Conservation (phyloP, 2,888 invertebrate genomes). For the Drosophila antonietae region DNA sequence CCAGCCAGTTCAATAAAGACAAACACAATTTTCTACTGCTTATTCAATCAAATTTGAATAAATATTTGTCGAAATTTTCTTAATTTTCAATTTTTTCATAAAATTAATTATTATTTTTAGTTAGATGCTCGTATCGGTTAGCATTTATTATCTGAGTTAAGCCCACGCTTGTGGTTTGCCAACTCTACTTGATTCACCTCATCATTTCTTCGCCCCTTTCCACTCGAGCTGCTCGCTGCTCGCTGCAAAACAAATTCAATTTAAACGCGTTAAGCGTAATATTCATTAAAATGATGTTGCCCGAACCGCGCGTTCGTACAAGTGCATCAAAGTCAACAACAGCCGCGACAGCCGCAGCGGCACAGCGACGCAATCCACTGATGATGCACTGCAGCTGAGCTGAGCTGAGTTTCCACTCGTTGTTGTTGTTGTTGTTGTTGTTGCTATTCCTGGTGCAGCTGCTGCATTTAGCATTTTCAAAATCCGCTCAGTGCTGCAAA, state of each 20-base stretch:
- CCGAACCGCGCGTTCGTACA: constrained; percentile 27
- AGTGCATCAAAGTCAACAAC: constrained; percentile 52
- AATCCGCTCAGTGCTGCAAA: constrained; percentile 77
- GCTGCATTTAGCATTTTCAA: constrained; percentile 57
- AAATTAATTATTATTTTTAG: too few species aligned
- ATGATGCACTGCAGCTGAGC: constrained; percentile 58
- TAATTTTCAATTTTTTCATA: too few species aligned
- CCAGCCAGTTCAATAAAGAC: too few species aligned
- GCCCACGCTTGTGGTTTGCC: too few species aligned
- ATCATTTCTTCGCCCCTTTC: too few species aligned
- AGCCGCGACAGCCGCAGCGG: constrained; percentile 46
- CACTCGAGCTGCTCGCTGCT: neutral
- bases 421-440: constrained; percentile 14
- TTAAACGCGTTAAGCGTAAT: constrained; percentile 56
- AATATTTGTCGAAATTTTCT: too few species aligned
- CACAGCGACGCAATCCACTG: constrained; percentile 51
- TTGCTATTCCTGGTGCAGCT: constrained; percentile 23
- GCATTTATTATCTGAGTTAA: too few species aligned
- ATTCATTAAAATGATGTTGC: constrained; percentile 70
- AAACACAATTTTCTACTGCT: too few species aligned
- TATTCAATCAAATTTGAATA: too few species aligned
- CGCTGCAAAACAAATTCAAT: constrained; percentile 51
- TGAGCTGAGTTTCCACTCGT: constrained; percentile 11
- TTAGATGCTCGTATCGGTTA: too few species aligned
- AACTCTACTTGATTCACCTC: too few species aligned